These are phyloP conservation scores for Megatriorchis doriae DNA, from an alignment of 2,113 vertebrate genomes.

Conservation along the genomic window DNA sequence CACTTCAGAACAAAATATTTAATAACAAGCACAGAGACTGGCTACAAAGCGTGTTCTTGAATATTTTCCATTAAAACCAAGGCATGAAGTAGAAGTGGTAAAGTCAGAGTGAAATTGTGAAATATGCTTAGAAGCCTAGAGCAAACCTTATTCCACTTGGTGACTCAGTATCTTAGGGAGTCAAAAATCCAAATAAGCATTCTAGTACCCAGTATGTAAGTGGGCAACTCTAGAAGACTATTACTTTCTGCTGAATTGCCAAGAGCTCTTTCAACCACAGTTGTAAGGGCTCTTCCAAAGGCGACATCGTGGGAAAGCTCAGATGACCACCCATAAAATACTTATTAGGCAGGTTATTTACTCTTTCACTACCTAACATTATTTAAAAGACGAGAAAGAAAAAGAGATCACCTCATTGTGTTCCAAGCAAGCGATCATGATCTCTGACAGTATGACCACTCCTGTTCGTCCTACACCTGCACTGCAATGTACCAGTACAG, in stretches of 20 bases:
- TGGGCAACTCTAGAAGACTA: neutral
- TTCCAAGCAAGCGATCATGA: constrained; percentile 96
- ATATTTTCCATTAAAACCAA: neutral
- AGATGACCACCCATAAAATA: neutral
- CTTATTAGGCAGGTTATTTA: neutral
- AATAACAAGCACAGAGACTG: neutral
- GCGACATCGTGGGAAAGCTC: neutral
- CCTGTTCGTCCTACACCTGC: constrained; percentile 92
- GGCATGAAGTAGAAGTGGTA: neutral
- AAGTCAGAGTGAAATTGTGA: neutral
- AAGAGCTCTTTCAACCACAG: neutral
- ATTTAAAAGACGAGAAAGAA: neutral
- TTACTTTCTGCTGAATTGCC: neutral
- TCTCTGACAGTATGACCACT: constrained; percentile 91
- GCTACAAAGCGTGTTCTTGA: neutral
- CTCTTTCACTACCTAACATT: neutral
- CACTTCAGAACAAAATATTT: neutral
- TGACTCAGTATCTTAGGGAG: neutral
- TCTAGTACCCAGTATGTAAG: neutral
- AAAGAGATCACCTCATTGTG: constrained; percentile 87
- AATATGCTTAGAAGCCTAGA: neutral
- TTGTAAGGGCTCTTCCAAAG: neutral
- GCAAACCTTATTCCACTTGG: neutral
- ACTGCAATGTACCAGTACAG: constrained; percentile 93
- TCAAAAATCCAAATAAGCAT: neutral